Percentiles rank a stretch among this genome's conserved stretches.
These are phyloP conservation scores for Azemiops feae DNA, from an alignment of 2,113 vertebrate species.

Conservation along the genomic window DNA sequence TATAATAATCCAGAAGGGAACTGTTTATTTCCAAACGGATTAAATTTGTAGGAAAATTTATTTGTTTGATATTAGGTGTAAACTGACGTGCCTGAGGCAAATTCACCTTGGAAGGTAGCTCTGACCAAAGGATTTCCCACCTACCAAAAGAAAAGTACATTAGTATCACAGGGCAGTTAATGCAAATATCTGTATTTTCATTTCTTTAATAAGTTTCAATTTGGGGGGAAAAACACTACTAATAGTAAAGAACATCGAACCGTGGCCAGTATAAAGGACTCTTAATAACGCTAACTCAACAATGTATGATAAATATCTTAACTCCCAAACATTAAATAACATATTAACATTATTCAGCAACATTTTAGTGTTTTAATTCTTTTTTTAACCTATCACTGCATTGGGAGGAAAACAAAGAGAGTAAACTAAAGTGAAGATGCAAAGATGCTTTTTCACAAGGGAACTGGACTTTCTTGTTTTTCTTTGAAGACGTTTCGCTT, in stretches of 20 bases:
- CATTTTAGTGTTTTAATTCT: background rate
- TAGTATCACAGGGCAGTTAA: background rate
- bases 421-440: background rate
- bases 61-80: slow-evolving; percentile 90
- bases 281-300: background rate
- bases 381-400: background rate
- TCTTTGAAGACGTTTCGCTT: too few species aligned
- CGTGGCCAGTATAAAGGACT: background rate
- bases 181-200: background rate
- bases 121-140: slow-evolving; percentile 97
- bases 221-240: background rate
- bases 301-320: slow-evolving; percentile 4
- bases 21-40: slow-evolving; percentile 96
- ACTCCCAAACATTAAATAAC: background rate
- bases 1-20: slow-evolving; percentile 94
- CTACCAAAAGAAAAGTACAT: slow-evolving; percentile 68
- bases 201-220: background rate
- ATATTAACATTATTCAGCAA: background rate
- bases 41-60: slow-evolving; percentile 92
- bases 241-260: slow-evolving; percentile 26
- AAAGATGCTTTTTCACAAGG: too few species aligned
- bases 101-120: slow-evolving; percentile 83
- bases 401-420: background rate
- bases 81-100: slow-evolving; percentile 92
- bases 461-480: too few species aligned